Evolutionary conservation across 37 sponge, comb jelly and placozoan species (phyloP).

Genomic region (Axinella damicornis): DNA sequence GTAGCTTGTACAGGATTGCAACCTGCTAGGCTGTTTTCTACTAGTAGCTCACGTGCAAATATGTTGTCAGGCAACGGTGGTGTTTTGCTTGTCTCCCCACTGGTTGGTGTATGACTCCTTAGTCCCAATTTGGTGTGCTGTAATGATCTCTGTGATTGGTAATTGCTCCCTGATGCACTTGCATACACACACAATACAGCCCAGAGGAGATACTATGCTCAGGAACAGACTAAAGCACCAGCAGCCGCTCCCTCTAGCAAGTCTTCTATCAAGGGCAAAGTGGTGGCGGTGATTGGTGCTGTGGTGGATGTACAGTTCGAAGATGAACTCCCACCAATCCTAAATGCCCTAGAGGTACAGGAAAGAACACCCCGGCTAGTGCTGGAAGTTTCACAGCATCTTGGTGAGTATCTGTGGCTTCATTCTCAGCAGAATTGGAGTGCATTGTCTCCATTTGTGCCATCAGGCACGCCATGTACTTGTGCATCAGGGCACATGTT

Average conservation of each 20-base stretch:
- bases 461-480: too few species aligned
- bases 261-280: constrained; percentile 63
- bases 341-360: constrained; percentile 95
- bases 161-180: neutral
- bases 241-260: constrained; percentile 19
- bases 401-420: constrained; percentile 85
- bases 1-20: too few species aligned
- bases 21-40: too few species aligned
- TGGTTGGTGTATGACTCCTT: too few species aligned
- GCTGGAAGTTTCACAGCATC: constrained; percentile 98
- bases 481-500: too few species aligned
- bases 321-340: constrained; percentile 96
- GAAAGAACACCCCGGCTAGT: constrained; percentile 80
- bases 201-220: constrained; percentile 57
- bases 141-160: neutral
- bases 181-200: constrained; percentile 6
- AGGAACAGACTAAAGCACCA: neutral
- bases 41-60: too few species aligned
- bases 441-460: too few species aligned
- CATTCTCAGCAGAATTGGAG: too few species aligned
- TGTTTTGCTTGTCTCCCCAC: too few species aligned
- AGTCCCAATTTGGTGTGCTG: too few species aligned
- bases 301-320: constrained; percentile 99
- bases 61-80: too few species aligned
- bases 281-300: constrained; percentile 98